phyloP scores from a whole-genome alignment of 2,113 vertebrate species.

The Spilogale gracilis region DNA sequence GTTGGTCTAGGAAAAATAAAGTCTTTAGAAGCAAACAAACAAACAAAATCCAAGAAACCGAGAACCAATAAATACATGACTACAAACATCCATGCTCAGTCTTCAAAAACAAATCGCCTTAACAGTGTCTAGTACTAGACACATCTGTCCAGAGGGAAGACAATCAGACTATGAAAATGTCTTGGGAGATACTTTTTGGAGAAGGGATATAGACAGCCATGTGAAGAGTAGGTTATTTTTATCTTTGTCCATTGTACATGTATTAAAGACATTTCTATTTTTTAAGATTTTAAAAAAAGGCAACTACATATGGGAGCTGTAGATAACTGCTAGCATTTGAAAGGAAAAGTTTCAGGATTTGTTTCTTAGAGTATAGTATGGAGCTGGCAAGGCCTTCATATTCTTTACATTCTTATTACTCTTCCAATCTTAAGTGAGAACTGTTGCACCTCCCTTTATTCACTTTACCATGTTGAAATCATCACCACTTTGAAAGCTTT shows the following conservation, averaged over 20 bases:
- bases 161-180: background rate
- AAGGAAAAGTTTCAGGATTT: background rate
- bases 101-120: background rate
- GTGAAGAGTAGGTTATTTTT: background rate
- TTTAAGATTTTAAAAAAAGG: background rate
- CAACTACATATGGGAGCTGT: background rate
- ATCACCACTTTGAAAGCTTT: conserved; percentile 42
- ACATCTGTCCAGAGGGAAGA: background rate
- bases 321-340: background rate
- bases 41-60: background rate
- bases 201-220: background rate
- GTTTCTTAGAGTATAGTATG: background rate
- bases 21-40: background rate
- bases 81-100: background rate
- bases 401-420: background rate
- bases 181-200: background rate
- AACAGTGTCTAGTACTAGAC: background rate
- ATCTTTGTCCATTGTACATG: background rate
- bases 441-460: background rate
- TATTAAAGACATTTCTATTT: background rate
- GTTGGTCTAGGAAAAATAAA: background rate
- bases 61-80: background rate
- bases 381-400: background rate
- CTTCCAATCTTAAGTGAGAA: background rate
- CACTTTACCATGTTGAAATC: conserved; percentile 5